These are phyloP conservation scores for Hermatobates lingyangjiaoensis DNA, from an alignment of 1,140 invertebrate species.

Conservation along the genomic window DNA sequence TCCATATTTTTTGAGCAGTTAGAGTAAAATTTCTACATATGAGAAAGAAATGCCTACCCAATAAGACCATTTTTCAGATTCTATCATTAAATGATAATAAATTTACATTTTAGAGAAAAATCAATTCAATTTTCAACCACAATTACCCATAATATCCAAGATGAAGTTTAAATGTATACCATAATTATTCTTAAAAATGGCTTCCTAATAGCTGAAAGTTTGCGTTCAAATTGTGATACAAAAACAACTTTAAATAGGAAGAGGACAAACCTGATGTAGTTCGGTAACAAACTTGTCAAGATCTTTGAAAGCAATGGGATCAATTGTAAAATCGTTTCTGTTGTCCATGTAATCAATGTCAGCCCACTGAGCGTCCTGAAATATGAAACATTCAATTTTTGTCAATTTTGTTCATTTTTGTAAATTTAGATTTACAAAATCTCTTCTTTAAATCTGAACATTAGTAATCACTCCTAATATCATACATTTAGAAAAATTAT, in stretches of 20 bases:
- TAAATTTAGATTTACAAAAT: neutral
- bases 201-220: constrained; percentile 53
- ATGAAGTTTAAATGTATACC: neutral
- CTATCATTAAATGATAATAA: too few relatives aligned
- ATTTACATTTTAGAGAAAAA: too few relatives aligned
- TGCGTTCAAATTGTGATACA: too few relatives aligned
- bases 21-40: too few relatives aligned
- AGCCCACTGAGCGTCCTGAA: constrained; percentile 55
- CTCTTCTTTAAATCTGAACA: neutral
- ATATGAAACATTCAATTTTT: constrained; percentile 8
- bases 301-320: constrained; percentile 40
- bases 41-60: too few relatives aligned
- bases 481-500: neutral
- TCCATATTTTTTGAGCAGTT: too few relatives aligned
- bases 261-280: constrained; percentile 39
- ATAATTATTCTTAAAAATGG: constrained; percentile 20
- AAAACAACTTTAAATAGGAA: too few relatives aligned
- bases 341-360: constrained; percentile 86
- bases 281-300: constrained; percentile 53
- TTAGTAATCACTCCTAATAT: too few relatives aligned
- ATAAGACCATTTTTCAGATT: too few relatives aligned
- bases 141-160: too few relatives aligned
- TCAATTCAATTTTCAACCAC: too few relatives aligned
- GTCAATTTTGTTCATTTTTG: neutral
- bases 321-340: constrained; percentile 67